Evolutionary conservation across 2,113 vertebrate genomes (phyloP), one percentile per base, ranked within the genome.

Genomic region (Peromyscus maniculatus): DNA sequence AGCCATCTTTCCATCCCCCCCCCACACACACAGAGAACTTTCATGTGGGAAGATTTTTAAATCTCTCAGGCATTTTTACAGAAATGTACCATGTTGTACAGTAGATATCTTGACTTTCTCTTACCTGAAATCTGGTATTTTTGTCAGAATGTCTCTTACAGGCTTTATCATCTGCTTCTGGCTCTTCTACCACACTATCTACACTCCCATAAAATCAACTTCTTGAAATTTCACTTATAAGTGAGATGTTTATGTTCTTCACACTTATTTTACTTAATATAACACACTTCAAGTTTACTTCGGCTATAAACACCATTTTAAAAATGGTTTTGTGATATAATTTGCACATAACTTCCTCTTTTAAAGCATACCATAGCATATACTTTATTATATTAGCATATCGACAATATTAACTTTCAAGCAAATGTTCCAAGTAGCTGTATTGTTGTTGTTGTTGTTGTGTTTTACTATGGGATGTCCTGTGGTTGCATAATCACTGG

Each of bases 271-370:
- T 83, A 75, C 22, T 57, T 77, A 78, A 67, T 12, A 21, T 77
- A 78, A 67, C n/a, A 21, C 52, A 5, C n/a, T 31, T 36, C 12
- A 62, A 28, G 2, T 87, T 87, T 66, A 43, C 57, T 67, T 79
- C 5, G 57, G 22, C 10, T 31, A 80, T 80, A 79, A 52, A 79
- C 7, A 36, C 3, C 82, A 69, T 57, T 66, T 12, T 49, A 12
- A 71, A 93, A 89, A 89, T 3, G 57, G 8, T 8, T 92, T 91
- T 75, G 77, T 95, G 11, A 87, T 91, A 52, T 39, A 93, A 80
- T 80, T 86, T 69, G n/a, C 3, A n/a, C 49, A 24, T 0, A 33
- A 62, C 36, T 91, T 80, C 64, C 24, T 24, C 31, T 33, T 52
- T 86, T 93, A 93, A 78, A 24, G 39, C 12, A 26, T 24, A 75